phyloP scores from a whole-genome alignment of 2,888 invertebrate genomes.

The Glyphotaelius pellucidus region DNA sequence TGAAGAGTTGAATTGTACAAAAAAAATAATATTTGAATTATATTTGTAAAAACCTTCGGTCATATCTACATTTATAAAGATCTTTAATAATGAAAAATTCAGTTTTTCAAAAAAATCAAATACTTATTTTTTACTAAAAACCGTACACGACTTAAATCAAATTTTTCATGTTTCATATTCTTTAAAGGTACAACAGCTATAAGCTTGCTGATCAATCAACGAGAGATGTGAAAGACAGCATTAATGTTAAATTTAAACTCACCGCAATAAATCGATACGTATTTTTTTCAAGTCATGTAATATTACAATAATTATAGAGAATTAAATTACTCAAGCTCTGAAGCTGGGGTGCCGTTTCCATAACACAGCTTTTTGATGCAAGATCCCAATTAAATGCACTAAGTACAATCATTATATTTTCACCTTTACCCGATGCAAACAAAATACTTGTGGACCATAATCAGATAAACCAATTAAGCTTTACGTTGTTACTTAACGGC shows the following conservation, averaged over 20 bases:
- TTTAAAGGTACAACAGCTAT: neutral
- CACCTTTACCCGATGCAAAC: neutral
- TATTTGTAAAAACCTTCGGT: too few species aligned
- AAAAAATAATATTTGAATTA: too few species aligned
- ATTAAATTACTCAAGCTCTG: neutral
- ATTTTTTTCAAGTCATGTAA: neutral
- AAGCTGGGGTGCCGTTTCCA: neutral
- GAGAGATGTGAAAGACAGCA: neutral
- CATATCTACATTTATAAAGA: too few species aligned
- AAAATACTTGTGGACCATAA: neutral
- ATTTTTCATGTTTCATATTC: too few species aligned
- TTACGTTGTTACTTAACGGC: slow-evolving; percentile 18
- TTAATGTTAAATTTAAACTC: neutral
- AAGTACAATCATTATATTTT: slow-evolving; percentile 8
- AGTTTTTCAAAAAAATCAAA: too few species aligned
- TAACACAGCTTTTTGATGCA: neutral
- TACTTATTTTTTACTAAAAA: too few species aligned
- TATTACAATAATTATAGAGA: neutral
- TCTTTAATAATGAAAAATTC: too few species aligned
- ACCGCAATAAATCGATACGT: neutral
- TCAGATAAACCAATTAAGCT: slow-evolving; percentile 30
- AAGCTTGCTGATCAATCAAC: neutral
- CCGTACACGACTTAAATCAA: too few species aligned
- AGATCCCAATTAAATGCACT: neutral
- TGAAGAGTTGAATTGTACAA: too few species aligned